Evolutionary conservation across 2,888 invertebrate species (phyloP), one percentile per base, ranked within the genome.

Genomic region (Flexamia atlantica): DNA sequence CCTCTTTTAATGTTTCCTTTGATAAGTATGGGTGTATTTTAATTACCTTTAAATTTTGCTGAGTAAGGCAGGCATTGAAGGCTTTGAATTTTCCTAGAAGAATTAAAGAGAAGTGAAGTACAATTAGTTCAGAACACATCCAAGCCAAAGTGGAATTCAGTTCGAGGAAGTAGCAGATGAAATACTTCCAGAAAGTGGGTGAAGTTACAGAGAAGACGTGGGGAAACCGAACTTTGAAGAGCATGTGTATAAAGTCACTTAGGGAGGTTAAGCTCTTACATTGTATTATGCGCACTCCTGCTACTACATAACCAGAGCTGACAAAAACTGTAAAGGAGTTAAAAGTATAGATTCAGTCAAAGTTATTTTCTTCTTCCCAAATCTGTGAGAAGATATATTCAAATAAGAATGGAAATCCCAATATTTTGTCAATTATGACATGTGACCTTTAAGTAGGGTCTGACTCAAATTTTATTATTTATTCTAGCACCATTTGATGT

Each of bases 141-240:
- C 36, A 72, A 36, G 72, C 36, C 40, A 12, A 36, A 23, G 40
- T 40, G 12, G 72, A 40, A 1, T 10, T 42, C 23, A 72, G 40
- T 23, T 72, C 72, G 28, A 72, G 42, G 40, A 72, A 72, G 42
- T n/a, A 17, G 12, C 36, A 40, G 4, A 28, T 2, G 40, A 72
- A n/a, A 9, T 20, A 42, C 42, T 72, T 72, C 72, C 72, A 72
- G 28, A 40, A 14, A 10, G 72, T 40, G 20, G 72, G 72, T 10
- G 72, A 3, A 10, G 40, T 40, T 72, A 40, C 40, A 10, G 72
- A 40, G 25, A 72, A 72, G 3, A 72, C 23, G 2, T 72, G 72
- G 10, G 72, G 72, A 20, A 72, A 72, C 1, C 72, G 72, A 40
- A 72, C 42, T 40, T 72, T 23, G 72, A 72, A 72, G 2, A 72